phyloP scores from a whole-genome alignment of 1,140 invertebrate genomes.

The Campoletis sonorensis region DNA sequence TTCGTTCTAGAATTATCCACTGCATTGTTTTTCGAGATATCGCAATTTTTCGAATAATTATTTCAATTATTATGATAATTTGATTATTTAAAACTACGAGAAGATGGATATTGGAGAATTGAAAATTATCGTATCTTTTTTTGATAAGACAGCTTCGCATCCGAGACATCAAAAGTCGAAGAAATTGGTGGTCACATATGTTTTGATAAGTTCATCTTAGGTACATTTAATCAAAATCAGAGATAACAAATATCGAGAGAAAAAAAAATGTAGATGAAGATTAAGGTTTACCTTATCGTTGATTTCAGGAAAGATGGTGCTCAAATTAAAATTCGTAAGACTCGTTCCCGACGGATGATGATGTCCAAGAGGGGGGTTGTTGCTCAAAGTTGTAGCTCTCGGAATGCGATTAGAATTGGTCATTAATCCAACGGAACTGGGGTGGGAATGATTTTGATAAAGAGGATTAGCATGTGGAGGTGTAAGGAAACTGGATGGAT shows the following conservation, averaged over 20 bases:
- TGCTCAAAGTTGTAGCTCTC: conserved; percentile 57
- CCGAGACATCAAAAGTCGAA: too few species aligned
- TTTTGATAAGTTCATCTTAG: too few species aligned
- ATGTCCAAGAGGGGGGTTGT: conserved; percentile 65
- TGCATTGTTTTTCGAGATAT: too few species aligned
- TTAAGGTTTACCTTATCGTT: conserved; percentile 78
- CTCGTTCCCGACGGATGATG: conserved; percentile 76
- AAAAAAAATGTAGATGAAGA: background rate
- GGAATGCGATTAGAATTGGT: conserved; percentile 61
- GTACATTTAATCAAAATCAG: too few species aligned
- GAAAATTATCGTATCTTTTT: too few species aligned
- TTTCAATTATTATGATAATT: too few species aligned
- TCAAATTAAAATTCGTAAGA: conserved; percentile 83
- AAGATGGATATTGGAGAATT: too few species aligned
- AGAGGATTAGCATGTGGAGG: conserved; percentile 66
- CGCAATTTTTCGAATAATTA: too few species aligned
- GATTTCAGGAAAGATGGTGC: conserved; percentile 84
- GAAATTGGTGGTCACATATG: background rate
- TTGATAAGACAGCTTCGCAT: too few species aligned
- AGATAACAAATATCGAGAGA: too few species aligned
- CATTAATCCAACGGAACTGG: conserved; percentile 61
- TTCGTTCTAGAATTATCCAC: too few species aligned
- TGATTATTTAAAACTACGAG: too few species aligned
- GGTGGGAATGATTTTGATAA: conserved; percentile 72
- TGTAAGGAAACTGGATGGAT: conserved; percentile 45